These are phyloP conservation scores for Cydia fagiglandana DNA, from an alignment of 1,140 invertebrate genomes.

Conservation along the genomic window DNA sequence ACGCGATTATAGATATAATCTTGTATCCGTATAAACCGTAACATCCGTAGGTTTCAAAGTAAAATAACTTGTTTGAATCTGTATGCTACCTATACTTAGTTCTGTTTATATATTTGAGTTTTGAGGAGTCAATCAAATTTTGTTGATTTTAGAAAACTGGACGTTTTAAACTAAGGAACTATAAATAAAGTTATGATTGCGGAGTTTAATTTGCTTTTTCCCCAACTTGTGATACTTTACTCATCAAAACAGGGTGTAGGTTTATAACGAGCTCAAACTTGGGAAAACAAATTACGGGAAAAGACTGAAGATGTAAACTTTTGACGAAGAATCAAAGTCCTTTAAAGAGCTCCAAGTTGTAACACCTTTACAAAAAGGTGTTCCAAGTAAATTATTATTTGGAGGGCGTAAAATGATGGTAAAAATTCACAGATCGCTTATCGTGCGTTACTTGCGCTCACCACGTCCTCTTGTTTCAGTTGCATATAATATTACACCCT, in stretches of 20 bases:
- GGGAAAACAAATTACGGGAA: slow-evolving; percentile 26
- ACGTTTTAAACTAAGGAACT: neutral
- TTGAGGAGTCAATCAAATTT: neutral
- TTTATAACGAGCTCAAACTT: slow-evolving; percentile 22
- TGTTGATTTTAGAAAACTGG: neutral
- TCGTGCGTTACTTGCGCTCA: neutral
- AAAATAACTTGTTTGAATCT: neutral
- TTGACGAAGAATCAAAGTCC: slow-evolving; percentile 28
- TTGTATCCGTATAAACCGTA: neutral
- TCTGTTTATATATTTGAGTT: neutral
- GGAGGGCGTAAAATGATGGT: neutral
- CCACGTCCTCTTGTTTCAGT: too few species aligned
- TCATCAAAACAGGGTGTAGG: slow-evolving; percentile 29
- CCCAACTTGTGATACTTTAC: slow-evolving; percentile 3
- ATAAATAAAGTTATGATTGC: neutral
- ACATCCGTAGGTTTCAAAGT: neutral
- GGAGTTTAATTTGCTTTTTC: neutral
- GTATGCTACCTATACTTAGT: too few species aligned
- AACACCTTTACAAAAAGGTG: slow-evolving; percentile 27
- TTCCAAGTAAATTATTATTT: slow-evolving; percentile 32
- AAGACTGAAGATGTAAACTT: slow-evolving; percentile 23
- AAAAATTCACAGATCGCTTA: neutral
- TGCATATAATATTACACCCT: too few species aligned
- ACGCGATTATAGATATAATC: neutral
- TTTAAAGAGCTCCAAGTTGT: slow-evolving; percentile 28